Conservation (phyloP, 2,888 invertebrate genomes). For the Aquatica leii region DNA sequence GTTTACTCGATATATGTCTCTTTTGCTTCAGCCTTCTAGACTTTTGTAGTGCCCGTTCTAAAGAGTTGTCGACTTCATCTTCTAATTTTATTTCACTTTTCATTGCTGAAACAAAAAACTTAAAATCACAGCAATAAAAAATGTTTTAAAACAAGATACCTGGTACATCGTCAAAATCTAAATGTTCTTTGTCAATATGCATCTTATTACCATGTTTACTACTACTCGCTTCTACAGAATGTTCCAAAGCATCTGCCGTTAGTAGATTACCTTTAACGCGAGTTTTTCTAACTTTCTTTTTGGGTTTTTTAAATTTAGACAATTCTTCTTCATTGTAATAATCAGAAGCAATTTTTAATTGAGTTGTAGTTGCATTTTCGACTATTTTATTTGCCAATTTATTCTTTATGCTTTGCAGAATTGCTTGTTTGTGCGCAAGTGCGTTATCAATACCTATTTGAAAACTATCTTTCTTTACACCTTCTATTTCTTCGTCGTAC, state of each 20-base stretch:
- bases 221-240: slow-evolving; percentile 47
- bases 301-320: slow-evolving; percentile 88
- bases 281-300: slow-evolving; percentile 77
- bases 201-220: slow-evolving; percentile 49
- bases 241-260: slow-evolving; percentile 75
- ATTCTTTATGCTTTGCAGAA: slow-evolving; percentile 63
- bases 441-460: slow-evolving; percentile 75
- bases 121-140: too few species aligned
- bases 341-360: slow-evolving; percentile 81
- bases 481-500: slow-evolving; percentile 94
- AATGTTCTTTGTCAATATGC: slow-evolving; percentile 50
- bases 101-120: slow-evolving; percentile 14
- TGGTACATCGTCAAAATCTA: slow-evolving; percentile 70
- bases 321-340: slow-evolving; percentile 88
- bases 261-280: slow-evolving; percentile 68
- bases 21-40: slow-evolving; percentile 67
- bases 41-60: slow-evolving; percentile 66
- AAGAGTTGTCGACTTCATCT: slow-evolving; percentile 64
- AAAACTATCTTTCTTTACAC: slow-evolving; percentile 75
- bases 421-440: slow-evolving; percentile 63
- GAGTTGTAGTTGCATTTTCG: slow-evolving; percentile 76
- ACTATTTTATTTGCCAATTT: slow-evolving; percentile 73
- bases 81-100: slow-evolving; percentile 65
- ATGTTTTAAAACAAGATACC: slow-evolving; percentile 54
- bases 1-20: slow-evolving; percentile 46